Percentiles rank a stretch among this genome's conserved stretches.
Conservation (phyloP, 2,113 vertebrate genomes). For the Platycercus adscitus region DNA sequence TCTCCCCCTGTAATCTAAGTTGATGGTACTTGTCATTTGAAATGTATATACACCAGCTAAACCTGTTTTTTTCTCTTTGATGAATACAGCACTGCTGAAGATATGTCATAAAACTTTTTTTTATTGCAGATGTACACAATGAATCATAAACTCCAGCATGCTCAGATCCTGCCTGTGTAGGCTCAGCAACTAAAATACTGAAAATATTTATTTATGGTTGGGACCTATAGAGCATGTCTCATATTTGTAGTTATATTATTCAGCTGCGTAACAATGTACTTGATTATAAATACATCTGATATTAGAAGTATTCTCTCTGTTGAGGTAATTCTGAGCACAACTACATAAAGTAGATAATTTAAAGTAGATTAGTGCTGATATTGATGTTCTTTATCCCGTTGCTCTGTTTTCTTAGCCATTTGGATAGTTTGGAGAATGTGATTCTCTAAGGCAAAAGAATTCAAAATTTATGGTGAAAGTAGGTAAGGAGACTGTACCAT, state of each 20-base stretch:
- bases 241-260: not conserved
- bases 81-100: not conserved
- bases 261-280: not conserved
- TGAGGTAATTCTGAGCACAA: not conserved
- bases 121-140: not conserved
- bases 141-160: not conserved
- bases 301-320: not conserved
- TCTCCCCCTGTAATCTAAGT: not conserved
- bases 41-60: not conserved
- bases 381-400: not conserved
- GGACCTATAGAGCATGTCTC: not conserved
- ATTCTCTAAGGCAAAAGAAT: not conserved
- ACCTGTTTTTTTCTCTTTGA: not conserved
- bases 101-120: not conserved
- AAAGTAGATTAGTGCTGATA: not conserved
- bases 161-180: not conserved
- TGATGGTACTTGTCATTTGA: conserved; percentile 11
- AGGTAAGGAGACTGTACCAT: not conserved
- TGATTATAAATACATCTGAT: not conserved
- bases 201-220: not conserved
- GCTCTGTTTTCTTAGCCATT: not conserved
- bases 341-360: not conserved
- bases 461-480: not conserved
- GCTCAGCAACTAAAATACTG: not conserved
- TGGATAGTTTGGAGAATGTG: not conserved